These are phyloP conservation scores for Bovichtus diacanthus DNA, from an alignment of 2,797 vertebrate species.

Conservation along the genomic window DNA sequence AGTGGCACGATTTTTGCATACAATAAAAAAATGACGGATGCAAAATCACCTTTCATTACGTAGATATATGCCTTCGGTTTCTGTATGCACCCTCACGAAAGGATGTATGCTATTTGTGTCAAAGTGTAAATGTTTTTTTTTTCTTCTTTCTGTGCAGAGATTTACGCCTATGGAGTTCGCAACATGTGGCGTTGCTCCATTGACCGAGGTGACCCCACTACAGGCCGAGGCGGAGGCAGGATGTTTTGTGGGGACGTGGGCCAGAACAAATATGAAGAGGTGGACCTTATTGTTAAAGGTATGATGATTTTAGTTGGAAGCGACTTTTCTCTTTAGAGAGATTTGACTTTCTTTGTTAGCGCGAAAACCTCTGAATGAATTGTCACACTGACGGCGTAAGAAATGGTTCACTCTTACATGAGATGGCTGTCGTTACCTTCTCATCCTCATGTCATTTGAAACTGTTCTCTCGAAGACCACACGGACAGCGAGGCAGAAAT, in stretches of 20 bases:
- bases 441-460: neutral
- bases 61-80: conserved; percentile 1
- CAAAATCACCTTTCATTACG: neutral
- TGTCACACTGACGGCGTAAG: neutral
- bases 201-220: conserved; percentile 85
- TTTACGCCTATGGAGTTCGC: conserved; percentile 89
- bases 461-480: conserved; percentile 2
- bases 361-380: neutral
- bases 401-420: neutral
- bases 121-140: neutral
- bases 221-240: conserved; percentile 79
- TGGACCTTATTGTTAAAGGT: conserved; percentile 87
- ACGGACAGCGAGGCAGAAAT: conserved; percentile 22
- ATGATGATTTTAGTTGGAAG: neutral
- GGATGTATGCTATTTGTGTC: neutral
- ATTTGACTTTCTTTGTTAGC: neutral
- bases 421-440: conserved; percentile 5
- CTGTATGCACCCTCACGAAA: neutral
- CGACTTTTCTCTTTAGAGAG: neutral
- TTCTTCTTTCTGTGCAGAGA: conserved; percentile 67
- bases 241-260: conserved; percentile 90
- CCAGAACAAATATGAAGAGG: conserved; percentile 90
- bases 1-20: no score
- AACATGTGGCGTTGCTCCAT: conserved; percentile 92
- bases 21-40: no score